A percentile compares a stretch with the other conserved stretches of the same genome.
Evolutionary conservation across 2,888 invertebrate species (phyloP).

Genomic region (Loripinus fragilis): DNA sequence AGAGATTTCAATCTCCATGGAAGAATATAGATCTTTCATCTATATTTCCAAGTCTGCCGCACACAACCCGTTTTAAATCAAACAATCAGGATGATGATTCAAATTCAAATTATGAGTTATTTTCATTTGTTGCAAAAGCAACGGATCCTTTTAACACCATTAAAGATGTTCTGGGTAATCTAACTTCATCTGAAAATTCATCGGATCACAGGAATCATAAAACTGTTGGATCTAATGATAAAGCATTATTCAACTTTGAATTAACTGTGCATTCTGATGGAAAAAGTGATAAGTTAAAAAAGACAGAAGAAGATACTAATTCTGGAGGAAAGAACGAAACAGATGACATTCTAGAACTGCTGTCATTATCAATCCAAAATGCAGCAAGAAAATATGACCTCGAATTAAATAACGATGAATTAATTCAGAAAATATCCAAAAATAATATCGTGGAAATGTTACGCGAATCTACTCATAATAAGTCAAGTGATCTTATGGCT

Average conservation of each 20-base stretch:
- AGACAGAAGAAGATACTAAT: not conserved
- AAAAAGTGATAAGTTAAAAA: not conserved
- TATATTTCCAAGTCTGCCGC: slow-evolving; percentile 32
- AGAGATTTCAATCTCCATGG: slow-evolving; percentile 49
- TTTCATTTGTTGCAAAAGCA: slow-evolving; percentile 49
- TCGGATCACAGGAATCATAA: not conserved
- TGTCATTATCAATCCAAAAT: slow-evolving; percentile 8
- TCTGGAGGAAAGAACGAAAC: not conserved
- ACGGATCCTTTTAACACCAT: slow-evolving; percentile 48
- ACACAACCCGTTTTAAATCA: not conserved
- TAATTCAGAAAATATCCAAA: too few relatives aligned
- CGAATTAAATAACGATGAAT: not conserved
- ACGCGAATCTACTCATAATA: too few relatives aligned
- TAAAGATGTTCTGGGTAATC: slow-evolving; percentile 7
- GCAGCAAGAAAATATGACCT: not conserved
- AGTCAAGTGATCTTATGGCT: too few relatives aligned
- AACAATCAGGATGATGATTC: not conserved
- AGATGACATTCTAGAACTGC: not conserved
- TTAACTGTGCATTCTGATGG: slow-evolving; percentile 1
- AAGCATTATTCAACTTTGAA: slow-evolving; percentile 3
- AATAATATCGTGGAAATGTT: too few relatives aligned
- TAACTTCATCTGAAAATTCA: not conserved
- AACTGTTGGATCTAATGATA: not conserved
- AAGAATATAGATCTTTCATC: slow-evolving; percentile 38
- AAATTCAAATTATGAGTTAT: slow-evolving; percentile 21